These are phyloP conservation scores for Drosophila multiciliata DNA, from an alignment of 2,888 invertebrate genomes.

Conservation along the genomic window DNA sequence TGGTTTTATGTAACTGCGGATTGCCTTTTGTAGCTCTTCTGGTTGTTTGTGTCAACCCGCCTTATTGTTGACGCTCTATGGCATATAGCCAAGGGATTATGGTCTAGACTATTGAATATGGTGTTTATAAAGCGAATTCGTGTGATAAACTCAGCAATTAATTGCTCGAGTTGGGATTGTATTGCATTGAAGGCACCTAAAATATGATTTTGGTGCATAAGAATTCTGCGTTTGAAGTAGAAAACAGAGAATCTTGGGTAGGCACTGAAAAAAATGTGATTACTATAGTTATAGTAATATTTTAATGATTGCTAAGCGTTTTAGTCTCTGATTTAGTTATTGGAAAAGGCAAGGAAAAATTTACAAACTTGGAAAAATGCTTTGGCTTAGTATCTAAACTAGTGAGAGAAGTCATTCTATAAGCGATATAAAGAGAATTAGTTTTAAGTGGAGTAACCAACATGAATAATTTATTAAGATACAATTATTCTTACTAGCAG, in stretches of 20 bases:
- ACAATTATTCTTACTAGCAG: background rate
- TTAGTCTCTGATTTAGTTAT: background rate
- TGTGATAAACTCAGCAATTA: slow-evolving; percentile 45
- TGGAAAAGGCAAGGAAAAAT: background rate
- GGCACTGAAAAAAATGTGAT: background rate
- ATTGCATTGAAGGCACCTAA: background rate
- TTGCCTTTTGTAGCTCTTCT: slow-evolving; percentile 30
- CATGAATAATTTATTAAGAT: background rate
- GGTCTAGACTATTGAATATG: slow-evolving; percentile 40
- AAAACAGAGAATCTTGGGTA: background rate
- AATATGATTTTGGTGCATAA: background rate
- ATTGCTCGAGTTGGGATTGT: slow-evolving; percentile 19
- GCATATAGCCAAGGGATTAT: slow-evolving; percentile 28
- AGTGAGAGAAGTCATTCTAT: background rate
- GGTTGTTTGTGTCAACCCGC: slow-evolving; percentile 38
- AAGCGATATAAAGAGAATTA: background rate
- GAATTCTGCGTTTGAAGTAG: background rate
- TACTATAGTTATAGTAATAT: background rate
- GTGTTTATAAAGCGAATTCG: slow-evolving; percentile 35
- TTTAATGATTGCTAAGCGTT: background rate
- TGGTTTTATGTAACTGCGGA: slow-evolving; percentile 70
- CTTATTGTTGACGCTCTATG: slow-evolving; percentile 44
- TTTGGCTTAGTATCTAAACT: fast-evolving
- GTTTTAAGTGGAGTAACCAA: background rate
- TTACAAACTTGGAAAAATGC: background rate